Conservation (phyloP, 2,888 invertebrate genomes). For the Chrysolina oricalcia region DNA sequence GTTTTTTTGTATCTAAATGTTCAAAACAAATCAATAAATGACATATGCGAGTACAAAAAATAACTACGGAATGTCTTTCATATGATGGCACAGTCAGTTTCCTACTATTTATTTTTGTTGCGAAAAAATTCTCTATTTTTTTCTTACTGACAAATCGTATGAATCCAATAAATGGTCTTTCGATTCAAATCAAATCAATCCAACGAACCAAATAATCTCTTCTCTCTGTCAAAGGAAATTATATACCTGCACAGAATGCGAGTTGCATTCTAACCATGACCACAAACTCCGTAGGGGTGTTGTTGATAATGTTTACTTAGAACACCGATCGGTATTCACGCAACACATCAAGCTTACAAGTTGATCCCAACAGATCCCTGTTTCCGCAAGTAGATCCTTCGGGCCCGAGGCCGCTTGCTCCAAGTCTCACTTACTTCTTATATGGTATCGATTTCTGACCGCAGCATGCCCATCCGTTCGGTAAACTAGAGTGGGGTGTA, state of each 20-base stretch:
- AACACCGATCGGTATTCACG: conserved; percentile 65
- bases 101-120: too few relatives aligned
- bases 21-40: too few relatives aligned
- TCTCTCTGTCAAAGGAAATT: not conserved
- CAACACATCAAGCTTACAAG: conserved; percentile 67
- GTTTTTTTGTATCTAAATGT: too few relatives aligned
- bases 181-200: not conserved
- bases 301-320: conserved; percentile 29
- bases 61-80: too few relatives aligned
- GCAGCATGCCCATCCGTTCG: conserved; percentile 7
- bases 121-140: too few relatives aligned
- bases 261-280: not conserved
- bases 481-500: not conserved
- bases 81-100: too few relatives aligned
- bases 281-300: conserved; percentile 44
- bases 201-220: not conserved
- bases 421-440: conserved; percentile 62
- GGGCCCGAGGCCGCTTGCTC: conserved; percentile 65
- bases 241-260: not conserved
- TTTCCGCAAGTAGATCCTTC: conserved; percentile 65
- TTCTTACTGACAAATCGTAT: too few relatives aligned
- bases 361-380: conserved; percentile 68
- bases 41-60: too few relatives aligned
- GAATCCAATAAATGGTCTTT: not conserved
- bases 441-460: conserved; percentile 63